Conservation (phyloP, 2,113 vertebrate genomes). For the Todiramphus saurophagus region DNA sequence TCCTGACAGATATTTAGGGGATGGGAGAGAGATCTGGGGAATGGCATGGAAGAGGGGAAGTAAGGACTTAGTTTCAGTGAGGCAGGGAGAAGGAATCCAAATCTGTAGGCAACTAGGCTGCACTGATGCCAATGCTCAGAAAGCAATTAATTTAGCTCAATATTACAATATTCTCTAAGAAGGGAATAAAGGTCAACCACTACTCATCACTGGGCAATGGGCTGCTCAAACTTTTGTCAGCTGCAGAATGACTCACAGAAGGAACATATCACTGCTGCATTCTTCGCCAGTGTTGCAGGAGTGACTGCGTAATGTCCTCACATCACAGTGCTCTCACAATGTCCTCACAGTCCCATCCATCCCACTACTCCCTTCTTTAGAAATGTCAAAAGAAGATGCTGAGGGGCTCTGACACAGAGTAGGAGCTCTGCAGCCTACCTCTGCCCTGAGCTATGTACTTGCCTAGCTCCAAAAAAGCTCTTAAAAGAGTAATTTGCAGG, state of each 20-base stretch:
- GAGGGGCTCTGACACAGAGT: not conserved
- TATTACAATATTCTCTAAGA: not conserved
- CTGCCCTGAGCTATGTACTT: not conserved
- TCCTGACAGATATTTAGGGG: not conserved
- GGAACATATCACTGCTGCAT: not conserved
- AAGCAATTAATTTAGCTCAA: not conserved
- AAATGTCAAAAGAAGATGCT: not conserved
- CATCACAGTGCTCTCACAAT: not conserved
- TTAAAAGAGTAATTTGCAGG: not conserved
- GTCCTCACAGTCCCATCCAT: not conserved
- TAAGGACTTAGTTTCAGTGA: not conserved
- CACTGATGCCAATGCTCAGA: not conserved
- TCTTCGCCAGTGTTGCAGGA: conserved; percentile 1
- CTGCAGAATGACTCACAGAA: not conserved
- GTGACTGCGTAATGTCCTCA: not conserved
- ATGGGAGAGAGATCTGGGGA: not conserved
- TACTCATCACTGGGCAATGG: not conserved
- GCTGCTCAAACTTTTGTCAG: not conserved
- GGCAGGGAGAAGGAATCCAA: not conserved
- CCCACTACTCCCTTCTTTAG: not conserved
- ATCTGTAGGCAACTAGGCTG: not conserved
- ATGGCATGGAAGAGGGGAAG: not conserved
- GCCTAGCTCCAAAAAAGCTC: not conserved
- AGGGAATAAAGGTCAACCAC: conserved; percentile 24
- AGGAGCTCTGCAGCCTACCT: not conserved